Evolutionary conservation across 2,888 invertebrate species (phyloP).

Genomic region (Harpagoxenus sublaevis): DNA sequence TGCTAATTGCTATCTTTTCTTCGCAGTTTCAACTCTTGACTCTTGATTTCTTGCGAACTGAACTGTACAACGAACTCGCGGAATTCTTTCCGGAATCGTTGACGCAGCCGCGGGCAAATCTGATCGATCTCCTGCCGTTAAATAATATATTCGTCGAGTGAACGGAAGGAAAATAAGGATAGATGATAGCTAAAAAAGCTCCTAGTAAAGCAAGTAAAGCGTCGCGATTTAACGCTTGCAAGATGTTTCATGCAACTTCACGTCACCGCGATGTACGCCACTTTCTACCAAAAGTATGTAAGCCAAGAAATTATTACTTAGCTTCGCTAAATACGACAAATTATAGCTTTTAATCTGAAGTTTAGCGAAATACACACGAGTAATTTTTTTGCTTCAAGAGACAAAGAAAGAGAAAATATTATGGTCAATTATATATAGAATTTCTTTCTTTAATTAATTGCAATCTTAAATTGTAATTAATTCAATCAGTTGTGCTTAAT

Average conservation of each 20-base stretch:
- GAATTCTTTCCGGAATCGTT: constrained; percentile 92
- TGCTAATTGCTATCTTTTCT: constrained; percentile 34
- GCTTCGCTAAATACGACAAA: background rate
- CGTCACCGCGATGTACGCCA: background rate
- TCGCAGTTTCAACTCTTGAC: constrained; percentile 90
- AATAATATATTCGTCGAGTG: constrained; percentile 35
- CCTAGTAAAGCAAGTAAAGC: background rate
- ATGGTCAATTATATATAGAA: background rate
- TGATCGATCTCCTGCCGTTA: constrained; percentile 91
- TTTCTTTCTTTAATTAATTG: constrained; percentile 10
- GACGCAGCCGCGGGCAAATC: constrained; percentile 92
- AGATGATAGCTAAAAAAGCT: constrained; percentile 5
- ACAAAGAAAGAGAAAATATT: background rate
- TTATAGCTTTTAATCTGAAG: background rate
- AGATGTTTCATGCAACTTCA: constrained; percentile 8
- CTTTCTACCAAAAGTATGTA: background rate
- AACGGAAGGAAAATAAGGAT: constrained; percentile 9
- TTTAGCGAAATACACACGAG: background rate
- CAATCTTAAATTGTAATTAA: constrained; percentile 13
- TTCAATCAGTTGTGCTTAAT: background rate
- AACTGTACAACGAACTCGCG: constrained; percentile 92
- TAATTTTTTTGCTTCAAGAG: background rate
- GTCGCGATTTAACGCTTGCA: background rate
- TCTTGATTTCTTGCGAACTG: constrained; percentile 88
- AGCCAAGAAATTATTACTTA: background rate